phyloP scores from a whole-genome alignment of 2,113 vertebrate species.

The Neogobius melanostomus region DNA sequence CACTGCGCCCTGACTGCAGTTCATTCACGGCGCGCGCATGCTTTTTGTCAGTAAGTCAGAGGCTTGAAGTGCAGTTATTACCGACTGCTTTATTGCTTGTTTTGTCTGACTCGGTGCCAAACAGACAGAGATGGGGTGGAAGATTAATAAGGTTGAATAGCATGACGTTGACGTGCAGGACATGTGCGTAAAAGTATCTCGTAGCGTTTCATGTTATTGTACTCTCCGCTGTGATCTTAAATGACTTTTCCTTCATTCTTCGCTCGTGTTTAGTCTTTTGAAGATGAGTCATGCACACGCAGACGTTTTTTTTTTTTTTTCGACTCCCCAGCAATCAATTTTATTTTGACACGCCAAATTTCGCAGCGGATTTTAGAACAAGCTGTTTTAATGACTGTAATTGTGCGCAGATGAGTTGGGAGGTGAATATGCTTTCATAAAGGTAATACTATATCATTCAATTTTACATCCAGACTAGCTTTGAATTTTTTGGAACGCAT shows the following conservation, averaged over 20 bases:
- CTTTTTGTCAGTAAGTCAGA: slow-evolving; percentile 11
- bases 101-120: slow-evolving; percentile 21
- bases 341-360: slow-evolving; percentile 8
- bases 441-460: slow-evolving; percentile 7
- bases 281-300: slow-evolving; percentile 25
- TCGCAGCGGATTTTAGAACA: slow-evolving; percentile 4
- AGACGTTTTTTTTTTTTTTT: slow-evolving; percentile 12
- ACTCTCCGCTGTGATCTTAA: slow-evolving; percentile 26
- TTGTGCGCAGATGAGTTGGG: slow-evolving; percentile 7
- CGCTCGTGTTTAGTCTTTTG: slow-evolving; percentile 10
- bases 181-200: slow-evolving; percentile 26
- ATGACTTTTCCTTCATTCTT: slow-evolving; percentile 25
- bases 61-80: slow-evolving; percentile 14
- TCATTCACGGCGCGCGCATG: slow-evolving; percentile 1
- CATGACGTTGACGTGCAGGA: slow-evolving; percentile 16
- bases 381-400: slow-evolving; percentile 2
- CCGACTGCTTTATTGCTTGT: slow-evolving; percentile 12
- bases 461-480: not conserved
- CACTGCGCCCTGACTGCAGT: slow-evolving; percentile 7
- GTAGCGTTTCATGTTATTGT: slow-evolving; percentile 18
- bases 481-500: not conserved
- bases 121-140: slow-evolving; percentile 10
- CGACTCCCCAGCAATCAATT: slow-evolving; percentile 11
- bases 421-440: not conserved
- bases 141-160: slow-evolving; percentile 30